phyloP scores from a whole-genome alignment of 2,888 invertebrate species.

The Eristalinus aeneus region DNA sequence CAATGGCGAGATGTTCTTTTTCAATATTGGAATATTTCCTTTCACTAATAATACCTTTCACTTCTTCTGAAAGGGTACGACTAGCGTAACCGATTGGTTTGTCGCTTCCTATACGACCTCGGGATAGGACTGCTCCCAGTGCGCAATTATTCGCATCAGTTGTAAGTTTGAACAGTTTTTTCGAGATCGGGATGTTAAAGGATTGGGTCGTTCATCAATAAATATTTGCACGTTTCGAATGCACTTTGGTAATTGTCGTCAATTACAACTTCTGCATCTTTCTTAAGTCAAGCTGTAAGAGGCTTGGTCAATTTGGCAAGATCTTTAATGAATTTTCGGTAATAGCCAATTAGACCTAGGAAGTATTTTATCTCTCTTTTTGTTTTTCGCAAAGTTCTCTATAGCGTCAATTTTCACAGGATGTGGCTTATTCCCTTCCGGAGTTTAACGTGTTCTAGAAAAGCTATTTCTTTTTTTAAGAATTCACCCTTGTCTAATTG shows the following conservation, averaged over 20 bases:
- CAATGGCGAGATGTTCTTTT: slow-evolving; percentile 73
- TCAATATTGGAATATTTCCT: slow-evolving; percentile 72
- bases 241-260: not conserved
- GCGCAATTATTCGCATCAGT: slow-evolving; percentile 20
- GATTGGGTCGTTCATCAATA: slow-evolving; percentile 18
- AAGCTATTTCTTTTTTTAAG: too few species aligned
- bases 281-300: not conserved
- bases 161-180: slow-evolving; percentile 21
- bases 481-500: too few species aligned
- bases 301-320: not conserved
- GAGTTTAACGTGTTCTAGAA: too few species aligned
- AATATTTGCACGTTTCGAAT: slow-evolving; percentile 14
- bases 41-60: too few species aligned
- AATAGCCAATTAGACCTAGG: too few species aligned
- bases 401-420: too few species aligned
- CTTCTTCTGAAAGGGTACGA: slow-evolving; percentile 70
- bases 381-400: too few species aligned
- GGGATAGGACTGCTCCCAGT: slow-evolving; percentile 5
- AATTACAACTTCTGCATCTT: too few species aligned
- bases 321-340: too few species aligned
- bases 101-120: slow-evolving; percentile 31
- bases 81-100: slow-evolving; percentile 73
- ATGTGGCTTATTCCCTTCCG: too few species aligned
- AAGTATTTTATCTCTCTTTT: too few species aligned
- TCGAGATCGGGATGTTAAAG: slow-evolving; percentile 17